Evolutionary conservation across 2,113 vertebrate species (phyloP).

Genomic region (Merops nubicus): DNA sequence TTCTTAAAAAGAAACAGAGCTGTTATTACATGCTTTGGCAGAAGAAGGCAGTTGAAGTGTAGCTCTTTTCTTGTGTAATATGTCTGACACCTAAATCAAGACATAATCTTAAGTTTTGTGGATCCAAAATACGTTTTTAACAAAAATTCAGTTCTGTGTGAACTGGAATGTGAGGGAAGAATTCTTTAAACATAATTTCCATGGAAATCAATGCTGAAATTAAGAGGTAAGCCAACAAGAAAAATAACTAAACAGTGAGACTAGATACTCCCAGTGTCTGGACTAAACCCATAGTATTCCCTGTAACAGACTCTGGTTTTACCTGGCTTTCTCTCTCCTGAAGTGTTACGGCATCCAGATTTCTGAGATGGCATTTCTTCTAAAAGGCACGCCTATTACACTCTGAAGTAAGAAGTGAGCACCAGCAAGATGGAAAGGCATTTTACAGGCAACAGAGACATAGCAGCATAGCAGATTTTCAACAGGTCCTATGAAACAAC

Average conservation of each 20-base stretch:
- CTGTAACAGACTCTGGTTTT: not conserved
- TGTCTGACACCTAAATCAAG: not conserved
- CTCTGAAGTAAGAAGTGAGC: not conserved
- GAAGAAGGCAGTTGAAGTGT: not conserved
- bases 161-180: not conserved
- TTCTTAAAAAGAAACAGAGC: not conserved
- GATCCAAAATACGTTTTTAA: not conserved
- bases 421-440: not conserved
- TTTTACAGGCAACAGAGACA: not conserved
- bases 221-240: not conserved
- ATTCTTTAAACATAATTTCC: not conserved
- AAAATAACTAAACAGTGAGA: not conserved
- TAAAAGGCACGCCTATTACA: not conserved
- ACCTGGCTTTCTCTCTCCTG: not conserved
- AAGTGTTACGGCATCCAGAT: not conserved
- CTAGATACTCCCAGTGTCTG: not conserved
- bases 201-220: not conserved
- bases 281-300: not conserved
- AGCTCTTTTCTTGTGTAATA: not conserved
- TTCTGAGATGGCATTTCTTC: not conserved
- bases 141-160: not conserved
- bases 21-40: not conserved
- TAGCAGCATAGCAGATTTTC: not conserved
- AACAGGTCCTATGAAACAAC: not conserved
- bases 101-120: not conserved